These are phyloP conservation scores for Aphidius ervi DNA, from an alignment of 1,140 invertebrate species.

Conservation along the genomic window DNA sequence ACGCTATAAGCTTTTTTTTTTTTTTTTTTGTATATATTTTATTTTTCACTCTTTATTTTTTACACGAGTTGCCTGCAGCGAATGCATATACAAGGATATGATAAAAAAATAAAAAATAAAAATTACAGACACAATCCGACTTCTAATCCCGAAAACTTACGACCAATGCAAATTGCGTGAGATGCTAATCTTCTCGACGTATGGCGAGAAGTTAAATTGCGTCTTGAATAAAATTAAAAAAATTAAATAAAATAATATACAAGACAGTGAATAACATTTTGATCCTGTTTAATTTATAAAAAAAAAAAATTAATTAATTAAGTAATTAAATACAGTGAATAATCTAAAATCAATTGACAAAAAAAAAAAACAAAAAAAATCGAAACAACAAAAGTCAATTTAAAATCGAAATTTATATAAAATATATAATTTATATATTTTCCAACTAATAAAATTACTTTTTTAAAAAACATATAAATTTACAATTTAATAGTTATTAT, in stretches of 20 bases:
- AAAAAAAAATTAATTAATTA: neutral
- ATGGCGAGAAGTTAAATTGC: conserved; percentile 15
- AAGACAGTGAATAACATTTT: neutral
- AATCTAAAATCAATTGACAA: no score
- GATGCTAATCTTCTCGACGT: conserved; percentile 17
- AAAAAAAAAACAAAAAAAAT: no score
- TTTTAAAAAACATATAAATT: no score
- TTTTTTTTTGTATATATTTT: no score
- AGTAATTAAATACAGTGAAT: neutral
- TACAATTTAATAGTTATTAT: no score
- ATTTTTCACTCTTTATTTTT: neutral
- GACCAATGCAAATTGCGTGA: conserved; percentile 35
- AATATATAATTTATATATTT: no score
- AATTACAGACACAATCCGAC: conserved; percentile 13
- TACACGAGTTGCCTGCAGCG: conserved; percentile 17
- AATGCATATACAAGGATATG: neutral
- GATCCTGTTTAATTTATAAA: neutral
- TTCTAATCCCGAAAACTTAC: conserved; percentile 38
- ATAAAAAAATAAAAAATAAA: no score
- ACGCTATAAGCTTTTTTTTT: neutral
- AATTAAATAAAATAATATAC: neutral
- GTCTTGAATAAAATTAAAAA: neutral
- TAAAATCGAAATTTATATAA: no score
- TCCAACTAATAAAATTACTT: no score
- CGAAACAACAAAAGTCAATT: no score